Conservation (phyloP, 1,140 invertebrate genomes). For the Drosophila quadrilineata region DNA sequence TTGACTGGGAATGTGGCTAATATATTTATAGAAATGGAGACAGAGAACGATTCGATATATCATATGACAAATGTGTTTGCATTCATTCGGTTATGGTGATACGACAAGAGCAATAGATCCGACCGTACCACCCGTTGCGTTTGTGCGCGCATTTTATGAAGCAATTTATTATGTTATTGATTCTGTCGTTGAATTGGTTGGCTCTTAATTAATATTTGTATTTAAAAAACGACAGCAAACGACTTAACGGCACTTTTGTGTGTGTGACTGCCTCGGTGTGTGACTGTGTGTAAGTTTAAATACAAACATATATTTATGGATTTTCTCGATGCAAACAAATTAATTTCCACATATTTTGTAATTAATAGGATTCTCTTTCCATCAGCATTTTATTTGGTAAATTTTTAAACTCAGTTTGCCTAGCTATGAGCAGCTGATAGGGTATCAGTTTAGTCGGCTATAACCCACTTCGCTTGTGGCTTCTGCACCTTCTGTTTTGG, state of each 20-base stretch:
- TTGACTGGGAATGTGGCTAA: too few species aligned
- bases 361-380: constrained; percentile 67
- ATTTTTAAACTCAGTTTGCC: too few species aligned
- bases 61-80: constrained; percentile 48
- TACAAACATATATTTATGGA: constrained; percentile 54
- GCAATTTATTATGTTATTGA: constrained; percentile 61
- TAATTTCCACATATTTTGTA: constrained; percentile 75
- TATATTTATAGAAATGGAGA: too few species aligned
- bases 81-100: constrained; percentile 20
- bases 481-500: too few species aligned
- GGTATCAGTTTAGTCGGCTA: too few species aligned
- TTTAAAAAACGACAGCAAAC: constrained; percentile 34
- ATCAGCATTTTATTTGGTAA: constrained; percentile 9
- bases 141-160: constrained; percentile 55
- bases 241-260: constrained; percentile 56
- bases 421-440: too few species aligned
- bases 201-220: constrained; percentile 63
- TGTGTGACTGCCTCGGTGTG: neutral
- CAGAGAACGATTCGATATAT: too few species aligned
- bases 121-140: constrained; percentile 34
- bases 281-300: constrained; percentile 23
- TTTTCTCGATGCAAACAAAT: constrained; percentile 55
- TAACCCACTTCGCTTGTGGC: too few species aligned
- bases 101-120: neutral
- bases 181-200: constrained; percentile 40